Evolutionary conservation across 2,797 vertebrate genomes (phyloP).

Genomic region (Manis crassicaudata): DNA sequence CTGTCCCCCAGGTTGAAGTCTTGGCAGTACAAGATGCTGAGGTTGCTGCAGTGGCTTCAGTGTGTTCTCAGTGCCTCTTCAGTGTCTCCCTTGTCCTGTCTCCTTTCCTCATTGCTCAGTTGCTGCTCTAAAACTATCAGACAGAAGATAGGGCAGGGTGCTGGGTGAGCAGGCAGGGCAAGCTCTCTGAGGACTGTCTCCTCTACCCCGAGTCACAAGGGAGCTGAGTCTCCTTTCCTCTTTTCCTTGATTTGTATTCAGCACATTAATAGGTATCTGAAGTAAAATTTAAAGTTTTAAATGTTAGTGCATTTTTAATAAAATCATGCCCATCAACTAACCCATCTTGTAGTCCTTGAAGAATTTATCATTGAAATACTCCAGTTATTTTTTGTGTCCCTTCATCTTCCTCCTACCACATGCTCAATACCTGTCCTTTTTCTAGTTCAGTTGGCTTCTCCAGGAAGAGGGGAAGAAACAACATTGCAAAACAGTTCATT

Average conservation of each 20-base stretch:
- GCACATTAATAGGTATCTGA: not conserved
- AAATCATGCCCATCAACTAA: not conserved
- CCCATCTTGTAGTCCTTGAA: not conserved
- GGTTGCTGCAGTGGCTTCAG: not conserved
- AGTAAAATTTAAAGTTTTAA: not conserved
- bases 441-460: not conserved
- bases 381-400: not conserved
- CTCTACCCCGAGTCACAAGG: not conserved
- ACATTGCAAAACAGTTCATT: not conserved
- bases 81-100: not conserved
- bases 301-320: not conserved
- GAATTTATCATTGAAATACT: not conserved
- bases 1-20: not conserved
- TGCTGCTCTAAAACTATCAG: not conserved
- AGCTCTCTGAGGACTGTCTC: not conserved
- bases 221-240: not conserved
- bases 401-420: not conserved
- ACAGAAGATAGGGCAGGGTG: not conserved
- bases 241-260: not conserved
- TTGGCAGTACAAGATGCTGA: accelerated
- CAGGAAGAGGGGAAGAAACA: not conserved
- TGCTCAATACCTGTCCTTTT: not conserved
- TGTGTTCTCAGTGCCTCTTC: not conserved
- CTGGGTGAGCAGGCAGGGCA: too few species aligned
- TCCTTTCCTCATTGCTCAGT: not conserved